Percentiles rank a stretch among this genome's conserved stretches.
phyloP scores from a whole-genome alignment of 2,888 invertebrate genomes.

The Calliphora vomitoria region DNA sequence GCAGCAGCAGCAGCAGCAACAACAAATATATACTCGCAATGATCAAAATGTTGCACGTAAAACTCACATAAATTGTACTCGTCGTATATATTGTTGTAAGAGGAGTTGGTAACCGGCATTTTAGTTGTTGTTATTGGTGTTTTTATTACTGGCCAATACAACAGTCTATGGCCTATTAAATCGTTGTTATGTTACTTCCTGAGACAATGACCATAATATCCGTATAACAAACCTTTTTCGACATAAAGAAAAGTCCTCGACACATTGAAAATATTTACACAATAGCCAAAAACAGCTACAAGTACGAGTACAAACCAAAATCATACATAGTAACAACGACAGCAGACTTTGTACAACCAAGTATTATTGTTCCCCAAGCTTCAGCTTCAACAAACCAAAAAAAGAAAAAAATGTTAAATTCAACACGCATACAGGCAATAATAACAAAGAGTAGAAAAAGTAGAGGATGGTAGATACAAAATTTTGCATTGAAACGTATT shows the following conservation, averaged over 20 bases:
- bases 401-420: constrained; percentile 21
- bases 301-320: not conserved
- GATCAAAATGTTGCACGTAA: constrained; percentile 43
- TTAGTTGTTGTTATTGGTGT: constrained; percentile 25
- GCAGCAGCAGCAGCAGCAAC: constrained; percentile 35
- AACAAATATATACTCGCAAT: not conserved
- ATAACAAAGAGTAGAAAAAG: not conserved
- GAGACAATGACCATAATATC: constrained; percentile 53
- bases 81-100: constrained; percentile 9
- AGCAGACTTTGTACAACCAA: not conserved
- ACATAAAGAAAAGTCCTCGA: constrained; percentile 24
- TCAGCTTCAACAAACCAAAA: constrained; percentile 2
- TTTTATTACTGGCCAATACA: constrained; percentile 49
- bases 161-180: constrained; percentile 57
- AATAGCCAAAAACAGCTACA: not conserved
- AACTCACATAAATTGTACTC: constrained; percentile 53
- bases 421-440: constrained; percentile 17
- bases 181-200: constrained; percentile 60
- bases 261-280: constrained; percentile 4
- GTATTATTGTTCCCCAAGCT: constrained; percentile 40
- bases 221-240: constrained; percentile 34
- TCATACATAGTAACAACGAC: not conserved
- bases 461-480: not conserved
- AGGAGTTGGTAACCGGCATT: constrained; percentile 8
- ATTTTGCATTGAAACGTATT: constrained; percentile 14